Evolutionary conservation across 2,888 invertebrate genomes (phyloP), one percentile per base, ranked within the genome.

Genomic region (Callyntrura sp.): DNA sequence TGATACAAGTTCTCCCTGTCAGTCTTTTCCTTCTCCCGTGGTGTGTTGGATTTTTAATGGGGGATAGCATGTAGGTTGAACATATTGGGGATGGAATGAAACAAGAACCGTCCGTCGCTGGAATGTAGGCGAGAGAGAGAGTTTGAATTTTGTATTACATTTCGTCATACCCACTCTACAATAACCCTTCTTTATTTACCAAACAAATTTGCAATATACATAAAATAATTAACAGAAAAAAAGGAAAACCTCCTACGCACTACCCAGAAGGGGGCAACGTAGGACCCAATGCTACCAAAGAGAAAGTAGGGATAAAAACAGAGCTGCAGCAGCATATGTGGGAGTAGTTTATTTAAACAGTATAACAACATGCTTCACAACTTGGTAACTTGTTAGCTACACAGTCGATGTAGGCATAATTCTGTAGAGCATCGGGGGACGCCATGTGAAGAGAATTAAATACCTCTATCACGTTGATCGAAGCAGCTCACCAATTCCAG

Each of bases 181-280:
- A 68, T 35, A 35, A 28, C 8, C 14, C 12, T 35, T 35, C 35
- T 68, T 35, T 4, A 17, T 17, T 35, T 70, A 5, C 2, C 43
- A n/a, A 70, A 43, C 43, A 48, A 73, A 73, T 73, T 73, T 73
- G 9, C 23, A 73, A 23, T 20, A 3, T 48, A 73, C 73, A 48
- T 45, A 23, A 45, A 73, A 45, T 73, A 73, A 73, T 73, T 73
- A 73, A 25, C 73, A 23, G 14, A 23, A 73, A 73, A 45, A 48
- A 45, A n/a, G 9, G 51, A 14, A 12, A 51, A n/a, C 2, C 12
- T 51, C 14, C n/a, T 51, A n/a, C 51, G 9, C 12, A 51, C 35
- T 4, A 6, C 35, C 35, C 35, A 35, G 35, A 35, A 35, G 3
- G 35, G 35, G 35, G 35, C 35, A 2, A 35, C 2, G 35, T 2